Percentiles rank a stretch among this genome's conserved stretches.
Conservation (phyloP, 2,888 invertebrate species). For the Spilarctia lutea region DNA sequence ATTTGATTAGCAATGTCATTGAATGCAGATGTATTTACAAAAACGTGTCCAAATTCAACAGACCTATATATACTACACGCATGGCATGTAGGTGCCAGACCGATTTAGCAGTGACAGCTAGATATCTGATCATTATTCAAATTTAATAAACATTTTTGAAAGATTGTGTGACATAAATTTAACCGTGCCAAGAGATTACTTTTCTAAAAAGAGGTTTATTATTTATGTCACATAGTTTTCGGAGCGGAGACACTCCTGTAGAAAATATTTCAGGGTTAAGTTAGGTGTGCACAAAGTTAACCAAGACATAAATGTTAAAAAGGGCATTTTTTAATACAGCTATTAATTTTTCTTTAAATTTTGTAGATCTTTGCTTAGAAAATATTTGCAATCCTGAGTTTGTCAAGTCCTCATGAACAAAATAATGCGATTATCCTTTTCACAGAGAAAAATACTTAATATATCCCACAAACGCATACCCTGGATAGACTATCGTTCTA, state of each 20-base stretch:
- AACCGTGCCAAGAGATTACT: background rate
- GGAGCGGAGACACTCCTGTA: too few species aligned
- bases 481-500: background rate
- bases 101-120: background rate
- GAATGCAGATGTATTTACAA: background rate
- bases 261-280: background rate
- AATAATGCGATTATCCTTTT: too few species aligned
- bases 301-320: too few species aligned
- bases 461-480: too few species aligned
- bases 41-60: too few species aligned
- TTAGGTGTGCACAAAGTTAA: background rate
- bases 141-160: background rate
- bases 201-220: background rate
- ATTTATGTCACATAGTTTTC: background rate
- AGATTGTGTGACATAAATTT: background rate
- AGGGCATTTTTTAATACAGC: too few species aligned
- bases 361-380: too few species aligned
- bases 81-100: background rate
- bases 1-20: background rate
- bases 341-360: too few species aligned
- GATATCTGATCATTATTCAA: background rate
- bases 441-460: too few species aligned
- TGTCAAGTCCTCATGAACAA: too few species aligned
- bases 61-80: too few species aligned
- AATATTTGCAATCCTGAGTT: too few species aligned